Conservation (phyloP, 2,888 invertebrate species). For the Rotaria sp. region DNA sequence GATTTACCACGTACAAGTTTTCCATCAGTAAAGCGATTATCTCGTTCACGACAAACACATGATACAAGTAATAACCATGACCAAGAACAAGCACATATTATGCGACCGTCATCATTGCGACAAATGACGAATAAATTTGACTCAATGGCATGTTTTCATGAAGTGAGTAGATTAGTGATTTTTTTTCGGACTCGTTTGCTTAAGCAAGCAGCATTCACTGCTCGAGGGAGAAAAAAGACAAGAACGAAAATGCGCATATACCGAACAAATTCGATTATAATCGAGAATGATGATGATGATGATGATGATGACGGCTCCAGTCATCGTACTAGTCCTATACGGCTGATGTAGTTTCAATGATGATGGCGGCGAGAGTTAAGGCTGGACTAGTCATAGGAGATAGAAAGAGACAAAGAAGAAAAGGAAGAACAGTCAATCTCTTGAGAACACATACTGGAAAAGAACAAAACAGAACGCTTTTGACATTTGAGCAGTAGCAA, state of each 20-base stretch:
- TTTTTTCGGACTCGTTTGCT: neutral
- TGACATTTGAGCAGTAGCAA: constrained; percentile 12
- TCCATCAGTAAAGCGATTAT: neutral
- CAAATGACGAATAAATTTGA: constrained; percentile 4
- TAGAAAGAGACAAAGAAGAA: neutral
- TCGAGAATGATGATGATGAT: neutral
- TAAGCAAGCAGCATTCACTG: neutral
- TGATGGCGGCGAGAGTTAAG: neutral
- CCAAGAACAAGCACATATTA: neutral
- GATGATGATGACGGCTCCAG: neutral
- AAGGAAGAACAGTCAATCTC: neutral
- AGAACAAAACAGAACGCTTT: neutral
- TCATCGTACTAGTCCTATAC: neutral
- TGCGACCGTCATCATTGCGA: neutral
- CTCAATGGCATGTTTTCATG: neutral
- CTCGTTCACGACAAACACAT: neutral
- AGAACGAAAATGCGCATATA: neutral
- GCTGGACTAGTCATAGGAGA: neutral
- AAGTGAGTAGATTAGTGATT: neutral
- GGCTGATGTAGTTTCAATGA: neutral
- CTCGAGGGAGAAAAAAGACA: neutral
- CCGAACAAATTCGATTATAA: neutral
- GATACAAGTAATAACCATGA: neutral
- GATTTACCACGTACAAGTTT: neutral
- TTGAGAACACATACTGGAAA: neutral